Base-by-base conservation (phyloP, 2,113 vertebrate genomes). In the Psilopsiagon aurifrons region DNA sequence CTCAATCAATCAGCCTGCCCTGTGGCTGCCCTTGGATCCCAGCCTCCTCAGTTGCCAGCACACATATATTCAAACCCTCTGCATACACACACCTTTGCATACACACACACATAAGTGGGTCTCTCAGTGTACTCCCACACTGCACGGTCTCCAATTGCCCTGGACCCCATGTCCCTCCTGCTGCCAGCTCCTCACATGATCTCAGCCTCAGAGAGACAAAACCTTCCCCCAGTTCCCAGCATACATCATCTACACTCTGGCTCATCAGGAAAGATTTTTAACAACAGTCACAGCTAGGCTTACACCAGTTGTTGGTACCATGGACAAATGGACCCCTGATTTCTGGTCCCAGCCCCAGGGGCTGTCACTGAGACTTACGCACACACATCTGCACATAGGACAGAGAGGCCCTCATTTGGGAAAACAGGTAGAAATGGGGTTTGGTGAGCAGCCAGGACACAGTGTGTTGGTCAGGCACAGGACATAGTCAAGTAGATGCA, bases 281-380 rank as follows among this genome's bases (percentile, higher is more conserved):
- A 11, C 43, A 28, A 22, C 11, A 49, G 15, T 29, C 11, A 17
- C 4, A 41, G 29, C 14, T 22, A 20, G 9, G 10, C 6, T 83
- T 9, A 17, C 3, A 1, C 6, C 47, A 18, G 16, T 54, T 2
- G 0, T 13, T 63, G 52, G 10, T 20, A 75, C 12, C 46, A 33
- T 1, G 15, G 41, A 71, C 3, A 13, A 16, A 8, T 3, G 7
- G 41, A 60, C 7, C 19, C 68, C 19, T 49, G 23, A 76, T 31
- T 71, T 24, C 27, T 59, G 18, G 24, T 33, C 28, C 27, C 39
- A 51, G 55, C 14, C 25, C 9, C 31, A 41, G 9, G 9, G 7
- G 4, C 28, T 68, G 7, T 10, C 39, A 19, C 18, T 41, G 39
- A 54, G 17, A 33, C 29, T 3, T 8, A 1, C 13, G 43, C 6